phyloP scores from a whole-genome alignment of 2,888 invertebrate species.

The Tetropium fuscum region DNA sequence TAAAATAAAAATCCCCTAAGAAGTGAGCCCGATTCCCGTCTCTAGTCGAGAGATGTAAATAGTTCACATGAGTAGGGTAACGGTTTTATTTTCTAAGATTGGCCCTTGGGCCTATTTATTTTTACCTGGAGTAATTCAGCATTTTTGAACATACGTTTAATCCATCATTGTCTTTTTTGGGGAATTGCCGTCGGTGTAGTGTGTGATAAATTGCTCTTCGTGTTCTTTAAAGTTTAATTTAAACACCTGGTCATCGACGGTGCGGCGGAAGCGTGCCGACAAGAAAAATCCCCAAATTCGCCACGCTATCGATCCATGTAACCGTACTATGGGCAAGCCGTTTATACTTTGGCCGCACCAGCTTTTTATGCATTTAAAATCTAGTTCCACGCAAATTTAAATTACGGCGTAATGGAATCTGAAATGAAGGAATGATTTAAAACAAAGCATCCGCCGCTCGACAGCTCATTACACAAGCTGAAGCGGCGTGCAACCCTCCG shows the following conservation, averaged over 20 bases:
- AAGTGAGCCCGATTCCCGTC: too few species aligned
- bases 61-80: too few species aligned
- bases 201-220: slow-evolving; percentile 16
- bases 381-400: slow-evolving; percentile 39
- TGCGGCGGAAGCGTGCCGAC: background rate
- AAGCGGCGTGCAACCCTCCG: slow-evolving; percentile 7
- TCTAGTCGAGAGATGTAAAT: too few species aligned
- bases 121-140: too few species aligned
- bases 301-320: slow-evolving; percentile 17
- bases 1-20: too few species aligned
- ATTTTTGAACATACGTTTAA: too few species aligned
- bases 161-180: too few species aligned
- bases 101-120: too few species aligned
- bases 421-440: slow-evolving; percentile 51
- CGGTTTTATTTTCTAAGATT: too few species aligned
- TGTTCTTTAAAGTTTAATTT: slow-evolving; percentile 18
- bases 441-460: slow-evolving; percentile 44
- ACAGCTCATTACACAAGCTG: slow-evolving; percentile 45
- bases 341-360: slow-evolving; percentile 10
- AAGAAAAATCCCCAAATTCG: slow-evolving; percentile 12
- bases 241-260: slow-evolving; percentile 21
- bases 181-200: too few species aligned
- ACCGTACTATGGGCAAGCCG: slow-evolving; percentile 14
- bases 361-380: slow-evolving; percentile 20
- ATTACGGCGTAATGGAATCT: slow-evolving; percentile 50